Percentiles rank a stretch among this genome's conserved stretches.
Conservation (phyloP, 1,140 invertebrate species). For the Himalopsyche phryganea region DNA sequence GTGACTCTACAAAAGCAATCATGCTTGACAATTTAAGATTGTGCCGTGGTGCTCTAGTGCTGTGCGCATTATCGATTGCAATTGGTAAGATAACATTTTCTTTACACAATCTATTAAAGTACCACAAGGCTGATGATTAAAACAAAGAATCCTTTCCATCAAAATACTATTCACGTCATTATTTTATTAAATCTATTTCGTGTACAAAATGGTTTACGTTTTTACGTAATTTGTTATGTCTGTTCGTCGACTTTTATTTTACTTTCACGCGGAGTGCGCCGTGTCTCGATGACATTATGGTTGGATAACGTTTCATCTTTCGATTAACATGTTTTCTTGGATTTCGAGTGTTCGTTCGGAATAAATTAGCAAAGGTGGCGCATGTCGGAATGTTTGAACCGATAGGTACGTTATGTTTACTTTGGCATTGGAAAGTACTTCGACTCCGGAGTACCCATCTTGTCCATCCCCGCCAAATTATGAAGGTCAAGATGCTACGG, state of each 20-base stretch:
- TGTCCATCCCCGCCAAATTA: conserved; percentile 22
- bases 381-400: conserved; percentile 19
- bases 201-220: no score
- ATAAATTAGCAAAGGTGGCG: not conserved
- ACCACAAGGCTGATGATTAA: no score
- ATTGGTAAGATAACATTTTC: conserved; percentile 9
- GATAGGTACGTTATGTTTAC: conserved; percentile 10
- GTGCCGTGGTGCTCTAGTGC: conserved; percentile 12
- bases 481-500: conserved; percentile 23
- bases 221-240: no score
- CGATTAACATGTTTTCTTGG: no score
- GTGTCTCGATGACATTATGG: not conserved
- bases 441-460: not conserved
- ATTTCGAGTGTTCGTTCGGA: not conserved
- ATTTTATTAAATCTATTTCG: no score
- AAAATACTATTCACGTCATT: no score
- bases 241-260: no score
- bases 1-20: conserved; percentile 4
- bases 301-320: not conserved
- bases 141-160: no score
- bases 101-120: no score
- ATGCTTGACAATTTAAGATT: conserved; percentile 15
- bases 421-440: conserved; percentile 19
- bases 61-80: conserved; percentile 17
- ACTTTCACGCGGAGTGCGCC: not conserved